A percentile compares a stretch with the other conserved stretches of the same genome.
phyloP scores from a whole-genome alignment of 2,888 invertebrate species.

The Exephanes ischioxanthus region DNA sequence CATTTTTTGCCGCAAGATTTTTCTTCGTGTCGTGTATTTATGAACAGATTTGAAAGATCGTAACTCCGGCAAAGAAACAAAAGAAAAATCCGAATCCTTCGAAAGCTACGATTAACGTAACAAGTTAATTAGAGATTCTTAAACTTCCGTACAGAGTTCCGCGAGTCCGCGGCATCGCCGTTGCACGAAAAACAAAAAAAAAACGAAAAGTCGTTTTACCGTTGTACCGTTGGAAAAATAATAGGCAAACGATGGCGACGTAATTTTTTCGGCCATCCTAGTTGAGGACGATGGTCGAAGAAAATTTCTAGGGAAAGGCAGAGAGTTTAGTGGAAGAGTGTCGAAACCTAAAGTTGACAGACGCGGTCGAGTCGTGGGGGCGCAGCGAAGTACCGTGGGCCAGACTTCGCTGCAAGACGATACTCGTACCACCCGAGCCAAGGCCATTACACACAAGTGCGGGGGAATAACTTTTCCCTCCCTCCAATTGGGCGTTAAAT shows the following conservation, averaged over 20 bases:
- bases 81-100: slow-evolving; percentile 30
- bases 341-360: slow-evolving; percentile 72
- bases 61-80: not conserved
- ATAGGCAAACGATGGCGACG: slow-evolving; percentile 20
- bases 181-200: not conserved
- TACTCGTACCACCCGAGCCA: slow-evolving; percentile 67
- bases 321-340: slow-evolving; percentile 41
- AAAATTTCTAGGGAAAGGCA: slow-evolving; percentile 39
- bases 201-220: not conserved
- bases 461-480: slow-evolving; percentile 71
- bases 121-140: slow-evolving; percentile 12
- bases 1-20: slow-evolving; percentile 8
- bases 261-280: slow-evolving; percentile 1
- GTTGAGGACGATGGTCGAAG: slow-evolving; percentile 1
- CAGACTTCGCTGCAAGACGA: slow-evolving; percentile 74
- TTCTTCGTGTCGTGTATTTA: slow-evolving; percentile 8
- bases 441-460: slow-evolving; percentile 64
- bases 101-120: slow-evolving; percentile 29
- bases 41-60: slow-evolving; percentile 2
- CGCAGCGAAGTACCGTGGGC: slow-evolving; percentile 70
- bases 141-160: slow-evolving; percentile 22
- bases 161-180: slow-evolving; percentile 37
- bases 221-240: slow-evolving; percentile 2
- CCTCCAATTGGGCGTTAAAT: slow-evolving; percentile 74
- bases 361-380: slow-evolving; percentile 80